Conservation (phyloP, 1,140 invertebrate genomes). For the Heliconius eleuchia region DNA sequence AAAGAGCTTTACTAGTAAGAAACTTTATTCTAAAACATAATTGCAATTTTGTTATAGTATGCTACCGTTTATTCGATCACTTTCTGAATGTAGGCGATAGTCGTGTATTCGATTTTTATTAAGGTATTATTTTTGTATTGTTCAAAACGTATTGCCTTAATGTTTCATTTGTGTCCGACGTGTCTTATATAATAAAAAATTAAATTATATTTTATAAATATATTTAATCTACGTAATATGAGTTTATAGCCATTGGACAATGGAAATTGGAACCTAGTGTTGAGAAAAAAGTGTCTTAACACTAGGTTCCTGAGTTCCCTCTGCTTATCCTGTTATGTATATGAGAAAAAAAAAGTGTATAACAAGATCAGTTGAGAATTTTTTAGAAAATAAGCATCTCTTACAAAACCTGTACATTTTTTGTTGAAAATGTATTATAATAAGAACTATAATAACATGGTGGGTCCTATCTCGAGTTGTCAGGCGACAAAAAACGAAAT, state of each 20-base stretch:
- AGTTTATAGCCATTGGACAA: too few species aligned
- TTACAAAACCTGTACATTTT: background rate
- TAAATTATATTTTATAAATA: too few species aligned
- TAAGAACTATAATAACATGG: constrained; percentile 9
- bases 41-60: background rate
- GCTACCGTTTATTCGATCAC: background rate
- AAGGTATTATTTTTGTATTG: too few species aligned
- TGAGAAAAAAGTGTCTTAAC: too few species aligned
- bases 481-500: constrained; percentile 13
- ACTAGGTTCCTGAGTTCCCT: too few species aligned
- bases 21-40: background rate
- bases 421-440: background rate
- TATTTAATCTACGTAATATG: too few species aligned
- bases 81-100: background rate
- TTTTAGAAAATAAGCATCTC: background rate
- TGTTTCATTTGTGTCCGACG: too few species aligned
- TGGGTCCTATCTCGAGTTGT: constrained; percentile 1
- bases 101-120: background rate
- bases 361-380: background rate
- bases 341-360: too few species aligned
- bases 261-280: too few species aligned
- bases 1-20: background rate
- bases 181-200: too few species aligned
- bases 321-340: too few species aligned
- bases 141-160: too few species aligned